Conservation (phyloP, 1,140 invertebrate species). For the Ostrea edulis region DNA sequence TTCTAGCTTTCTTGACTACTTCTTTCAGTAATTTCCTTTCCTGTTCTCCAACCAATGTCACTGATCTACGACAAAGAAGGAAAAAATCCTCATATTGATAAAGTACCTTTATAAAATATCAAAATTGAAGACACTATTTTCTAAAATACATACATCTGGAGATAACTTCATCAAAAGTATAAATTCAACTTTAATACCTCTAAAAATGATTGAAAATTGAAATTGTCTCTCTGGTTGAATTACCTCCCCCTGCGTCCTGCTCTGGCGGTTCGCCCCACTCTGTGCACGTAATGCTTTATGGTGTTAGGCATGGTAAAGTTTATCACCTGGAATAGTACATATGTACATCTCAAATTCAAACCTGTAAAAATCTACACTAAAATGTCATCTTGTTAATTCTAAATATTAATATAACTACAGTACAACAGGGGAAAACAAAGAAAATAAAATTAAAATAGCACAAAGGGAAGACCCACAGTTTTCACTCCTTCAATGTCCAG, state of each 20-base stretch:
- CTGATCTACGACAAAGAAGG: constrained; percentile 84
- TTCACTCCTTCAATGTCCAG: constrained; percentile 97
- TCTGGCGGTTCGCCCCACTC: constrained; percentile 95
- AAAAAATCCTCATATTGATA: neutral
- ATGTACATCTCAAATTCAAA: neutral
- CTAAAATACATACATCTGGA: too few relatives aligned
- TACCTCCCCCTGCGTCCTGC: constrained; percentile 86
- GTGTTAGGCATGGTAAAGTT: constrained; percentile 97
- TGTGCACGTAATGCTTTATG: constrained; percentile 96
- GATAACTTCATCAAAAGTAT: too few relatives aligned
- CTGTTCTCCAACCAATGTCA: constrained; percentile 95
- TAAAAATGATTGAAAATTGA: too few relatives aligned
- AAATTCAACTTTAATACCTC: too few relatives aligned
- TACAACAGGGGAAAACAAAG: too few relatives aligned
- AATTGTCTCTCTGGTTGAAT: neutral
- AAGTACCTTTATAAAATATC: too few relatives aligned
- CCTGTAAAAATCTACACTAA: neutral
- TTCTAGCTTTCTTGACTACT: constrained; percentile 91
- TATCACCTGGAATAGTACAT: constrained; percentile 83
- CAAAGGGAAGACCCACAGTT: constrained; percentile 83
- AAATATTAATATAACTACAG: too few relatives aligned
- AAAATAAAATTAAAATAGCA: neutral
- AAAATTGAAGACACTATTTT: too few relatives aligned
- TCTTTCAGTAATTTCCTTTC: constrained; percentile 95
- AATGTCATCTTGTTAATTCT: neutral